Percentiles rank a stretch among this genome's conserved stretches.
These are phyloP conservation scores for Zapus hudsonius DNA, from an alignment of 2,113 vertebrate species.

Conservation along the genomic window DNA sequence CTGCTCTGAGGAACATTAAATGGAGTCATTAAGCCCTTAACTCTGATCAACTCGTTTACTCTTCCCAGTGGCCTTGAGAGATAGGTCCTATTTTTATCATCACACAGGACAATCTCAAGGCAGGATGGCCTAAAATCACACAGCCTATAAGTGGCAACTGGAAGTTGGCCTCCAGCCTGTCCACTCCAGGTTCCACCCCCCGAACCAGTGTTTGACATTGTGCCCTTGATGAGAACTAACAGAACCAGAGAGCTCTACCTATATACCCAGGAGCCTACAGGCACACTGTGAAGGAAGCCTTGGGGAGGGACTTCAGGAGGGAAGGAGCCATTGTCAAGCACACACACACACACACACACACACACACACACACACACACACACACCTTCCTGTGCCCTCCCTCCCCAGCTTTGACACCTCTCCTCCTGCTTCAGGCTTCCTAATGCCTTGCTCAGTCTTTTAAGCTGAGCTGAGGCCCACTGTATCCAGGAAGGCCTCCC, in stretches of 20 bases:
- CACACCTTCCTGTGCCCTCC: not conserved
- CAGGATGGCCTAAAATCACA: not conserved
- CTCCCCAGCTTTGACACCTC: too few relatives aligned
- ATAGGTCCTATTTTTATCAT: constrained; percentile 44
- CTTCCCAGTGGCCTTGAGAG: constrained; percentile 36
- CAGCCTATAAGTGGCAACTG: not conserved
- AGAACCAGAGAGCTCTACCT: not conserved
- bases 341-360: too few relatives aligned
- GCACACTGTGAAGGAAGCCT: not conserved
- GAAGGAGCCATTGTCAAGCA: not conserved
- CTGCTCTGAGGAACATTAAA: not conserved
- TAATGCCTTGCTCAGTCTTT: not conserved
- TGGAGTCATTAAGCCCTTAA: not conserved
- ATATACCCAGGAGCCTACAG: not conserved
- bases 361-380: too few relatives aligned
- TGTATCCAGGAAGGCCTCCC: not conserved
- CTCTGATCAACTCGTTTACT: constrained; percentile 43
- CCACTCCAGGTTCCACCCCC: not conserved
- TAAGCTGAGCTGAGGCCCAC: not conserved
- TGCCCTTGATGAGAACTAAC: not conserved
- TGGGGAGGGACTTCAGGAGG: not conserved
- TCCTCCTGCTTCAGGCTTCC: not conserved
- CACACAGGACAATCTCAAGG: not conserved
- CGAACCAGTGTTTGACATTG: not conserved
- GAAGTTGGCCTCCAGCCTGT: not conserved